phyloP scores from a whole-genome alignment of 2,113 vertebrate species.

The Murina feae region DNA sequence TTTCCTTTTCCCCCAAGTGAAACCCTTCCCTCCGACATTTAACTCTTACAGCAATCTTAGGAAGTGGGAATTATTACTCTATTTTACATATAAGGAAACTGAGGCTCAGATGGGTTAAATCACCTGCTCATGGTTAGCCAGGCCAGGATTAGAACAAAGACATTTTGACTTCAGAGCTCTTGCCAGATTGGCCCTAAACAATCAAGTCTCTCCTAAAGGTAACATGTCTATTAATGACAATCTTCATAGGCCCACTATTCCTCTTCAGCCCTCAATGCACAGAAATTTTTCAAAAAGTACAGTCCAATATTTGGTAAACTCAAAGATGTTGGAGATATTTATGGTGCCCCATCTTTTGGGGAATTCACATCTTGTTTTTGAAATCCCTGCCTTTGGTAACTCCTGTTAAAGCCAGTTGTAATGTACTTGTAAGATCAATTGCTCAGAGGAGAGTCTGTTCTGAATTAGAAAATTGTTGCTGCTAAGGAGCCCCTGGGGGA shows the following conservation, averaged over 20 bases:
- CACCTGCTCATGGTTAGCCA: neutral
- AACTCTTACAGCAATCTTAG: neutral
- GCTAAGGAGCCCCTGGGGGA: slow-evolving; percentile 70
- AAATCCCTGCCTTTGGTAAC: slow-evolving; percentile 67
- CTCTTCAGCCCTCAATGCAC: neutral
- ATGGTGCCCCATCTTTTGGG: slow-evolving; percentile 36
- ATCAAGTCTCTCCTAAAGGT: neutral
- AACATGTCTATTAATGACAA: neutral
- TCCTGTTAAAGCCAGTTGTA: slow-evolving; percentile 63
- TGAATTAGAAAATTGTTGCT: slow-evolving; percentile 79
- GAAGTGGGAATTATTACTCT: neutral
- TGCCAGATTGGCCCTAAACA: neutral
- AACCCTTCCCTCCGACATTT: neutral
- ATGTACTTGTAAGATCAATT: slow-evolving; percentile 67
- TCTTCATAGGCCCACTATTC: neutral
- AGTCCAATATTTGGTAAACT: slow-evolving; percentile 20
- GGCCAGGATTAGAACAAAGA: neutral
- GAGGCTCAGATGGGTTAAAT: neutral
- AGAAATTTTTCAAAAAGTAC: neutral
- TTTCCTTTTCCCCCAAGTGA: too few relatives aligned
- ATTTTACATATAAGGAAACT: neutral
- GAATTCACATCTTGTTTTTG: slow-evolving; percentile 64
- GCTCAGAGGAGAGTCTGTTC: slow-evolving; percentile 76
- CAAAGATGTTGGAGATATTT: slow-evolving; percentile 34
- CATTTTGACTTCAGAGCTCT: neutral